Conservation (phyloP, 2,113 vertebrate genomes). For the Rynchops niger region DNA sequence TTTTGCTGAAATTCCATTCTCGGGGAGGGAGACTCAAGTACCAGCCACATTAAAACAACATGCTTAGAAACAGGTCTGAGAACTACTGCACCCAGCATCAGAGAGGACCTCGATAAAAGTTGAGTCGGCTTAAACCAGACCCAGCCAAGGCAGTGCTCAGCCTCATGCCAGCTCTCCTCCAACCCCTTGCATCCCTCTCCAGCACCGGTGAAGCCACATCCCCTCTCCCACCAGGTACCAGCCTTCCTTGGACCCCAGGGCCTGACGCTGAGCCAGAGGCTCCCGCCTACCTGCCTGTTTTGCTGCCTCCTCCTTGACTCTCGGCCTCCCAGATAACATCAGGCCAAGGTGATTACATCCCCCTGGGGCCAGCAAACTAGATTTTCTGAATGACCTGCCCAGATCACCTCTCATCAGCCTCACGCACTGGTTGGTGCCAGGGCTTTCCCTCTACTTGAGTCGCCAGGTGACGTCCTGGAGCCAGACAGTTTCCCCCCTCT, state of each 20-base stretch:
- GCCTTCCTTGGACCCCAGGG: not conserved
- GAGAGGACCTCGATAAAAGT: not conserved
- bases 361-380: not conserved
- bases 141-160: not conserved
- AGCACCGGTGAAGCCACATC: not conserved
- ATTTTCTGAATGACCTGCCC: conserved; percentile 56
- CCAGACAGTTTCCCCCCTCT: not conserved
- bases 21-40: not conserved
- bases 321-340: conserved; percentile 24
- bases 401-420: conserved; percentile 53
- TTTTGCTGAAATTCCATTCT: not conserved
- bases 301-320: not conserved
- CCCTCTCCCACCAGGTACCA: not conserved
- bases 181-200: rapidly evolving
- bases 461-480: not conserved
- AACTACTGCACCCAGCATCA: not conserved
- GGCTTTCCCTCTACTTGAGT: not conserved
- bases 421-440: not conserved
- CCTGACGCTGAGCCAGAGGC: not conserved
- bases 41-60: not conserved
- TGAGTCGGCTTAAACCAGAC: not conserved
- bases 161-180: rapidly evolving
- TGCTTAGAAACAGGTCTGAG: not conserved
- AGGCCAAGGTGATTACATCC: not conserved
- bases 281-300: not conserved